phyloP scores from a whole-genome alignment of 2,113 vertebrate species.

The Pteronura brasiliensis region DNA sequence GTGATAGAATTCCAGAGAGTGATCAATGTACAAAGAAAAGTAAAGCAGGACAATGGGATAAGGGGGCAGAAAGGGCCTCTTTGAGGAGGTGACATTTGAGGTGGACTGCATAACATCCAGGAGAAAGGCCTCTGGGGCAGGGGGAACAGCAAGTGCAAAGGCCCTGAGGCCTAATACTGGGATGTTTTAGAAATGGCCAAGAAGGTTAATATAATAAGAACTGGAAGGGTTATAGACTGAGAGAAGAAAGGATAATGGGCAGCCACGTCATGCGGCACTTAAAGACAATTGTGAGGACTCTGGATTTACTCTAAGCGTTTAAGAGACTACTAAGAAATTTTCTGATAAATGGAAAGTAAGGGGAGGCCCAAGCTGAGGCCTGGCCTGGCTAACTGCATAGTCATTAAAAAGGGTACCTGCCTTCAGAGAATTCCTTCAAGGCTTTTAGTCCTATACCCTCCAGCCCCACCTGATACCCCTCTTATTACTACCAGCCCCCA shows the following conservation, averaged over 20 bases:
- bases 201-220: not conserved
- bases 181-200: not conserved
- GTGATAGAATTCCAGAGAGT: not conserved
- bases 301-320: not conserved
- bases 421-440: not conserved
- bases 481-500: not conserved
- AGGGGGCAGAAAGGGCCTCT: not conserved
- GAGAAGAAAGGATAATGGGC: not conserved
- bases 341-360: not conserved
- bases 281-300: not conserved
- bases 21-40: not conserved
- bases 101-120: not conserved
- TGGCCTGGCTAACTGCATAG: not conserved
- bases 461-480: not conserved
- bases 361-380: not conserved
- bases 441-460: not conserved
- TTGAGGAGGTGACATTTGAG: not conserved
- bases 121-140: not conserved
- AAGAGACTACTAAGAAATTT: not conserved
- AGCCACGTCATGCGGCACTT: not conserved
- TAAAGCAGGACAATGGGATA: not conserved
- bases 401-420: not conserved
- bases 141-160: not conserved
- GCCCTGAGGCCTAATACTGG: not conserved
- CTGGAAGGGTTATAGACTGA: no score